A percentile compares a stretch with the other conserved stretches of the same genome.
phyloP scores from a whole-genome alignment of 2,888 invertebrate genomes.

The Aphodius sticticus region DNA sequence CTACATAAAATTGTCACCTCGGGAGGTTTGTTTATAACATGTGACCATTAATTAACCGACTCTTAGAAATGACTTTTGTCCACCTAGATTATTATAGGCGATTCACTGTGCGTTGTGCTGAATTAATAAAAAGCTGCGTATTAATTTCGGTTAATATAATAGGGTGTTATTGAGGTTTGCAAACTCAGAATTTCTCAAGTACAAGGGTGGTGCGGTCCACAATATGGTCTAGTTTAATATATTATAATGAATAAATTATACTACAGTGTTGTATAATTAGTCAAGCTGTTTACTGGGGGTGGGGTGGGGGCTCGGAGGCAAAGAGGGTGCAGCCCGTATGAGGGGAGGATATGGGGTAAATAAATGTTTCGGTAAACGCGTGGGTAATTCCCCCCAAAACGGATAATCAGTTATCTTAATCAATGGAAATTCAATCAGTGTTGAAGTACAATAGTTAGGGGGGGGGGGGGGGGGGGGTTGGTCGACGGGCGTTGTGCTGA shows the following conservation, averaged over 20 bases:
- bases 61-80: too few species aligned
- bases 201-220: neutral
- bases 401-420: conserved; percentile 47
- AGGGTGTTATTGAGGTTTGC: too few species aligned
- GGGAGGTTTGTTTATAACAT: too few species aligned
- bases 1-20: too few species aligned
- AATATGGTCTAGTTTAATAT: neutral
- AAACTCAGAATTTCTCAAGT: too few species aligned
- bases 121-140: too few species aligned
- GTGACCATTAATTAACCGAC: too few species aligned
- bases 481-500: conserved; percentile 42
- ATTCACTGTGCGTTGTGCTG: too few species aligned
- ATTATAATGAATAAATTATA: neutral
- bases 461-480: conserved; percentile 38
- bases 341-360: neutral
- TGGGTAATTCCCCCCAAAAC: neutral
- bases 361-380: neutral
- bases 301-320: too few species aligned
- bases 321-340: neutral
- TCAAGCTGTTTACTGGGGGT: too few species aligned
- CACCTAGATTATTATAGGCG: too few species aligned
- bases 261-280: neutral
- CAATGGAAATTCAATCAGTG: conserved; percentile 54
- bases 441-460: conserved; percentile 55
- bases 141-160: too few species aligned